Percentiles rank a stretch among this genome's conserved stretches.
Conservation (phyloP, 1,140 invertebrate genomes). For the Drosophila prosaltans region DNA sequence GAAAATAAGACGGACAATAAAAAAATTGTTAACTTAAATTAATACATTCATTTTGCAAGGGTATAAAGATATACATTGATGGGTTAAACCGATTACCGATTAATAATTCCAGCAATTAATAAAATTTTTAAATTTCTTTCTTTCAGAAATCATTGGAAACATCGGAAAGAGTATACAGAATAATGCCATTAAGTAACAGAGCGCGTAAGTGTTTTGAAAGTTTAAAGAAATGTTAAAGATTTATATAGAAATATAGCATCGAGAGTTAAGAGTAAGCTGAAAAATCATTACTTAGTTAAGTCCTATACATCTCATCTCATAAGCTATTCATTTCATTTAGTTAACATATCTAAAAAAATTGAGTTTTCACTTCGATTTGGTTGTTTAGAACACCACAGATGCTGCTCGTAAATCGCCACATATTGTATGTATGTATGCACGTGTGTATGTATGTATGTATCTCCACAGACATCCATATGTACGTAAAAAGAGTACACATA, state of each 20-base stretch:
- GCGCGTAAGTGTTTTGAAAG: conserved; percentile 52
- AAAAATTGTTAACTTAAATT: not conserved
- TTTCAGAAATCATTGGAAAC: too few species aligned
- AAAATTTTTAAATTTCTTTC: too few species aligned
- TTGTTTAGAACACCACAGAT: conserved; percentile 75
- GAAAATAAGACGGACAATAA: not conserved
- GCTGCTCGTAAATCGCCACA: conserved; percentile 69
- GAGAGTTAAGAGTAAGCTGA: conserved; percentile 2
- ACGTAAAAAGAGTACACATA: conserved; percentile 69
- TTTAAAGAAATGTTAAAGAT: conserved; percentile 9
- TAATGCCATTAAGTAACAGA: conserved; percentile 31
- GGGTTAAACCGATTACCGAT: too few species aligned
- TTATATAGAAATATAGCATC: conserved; percentile 11
- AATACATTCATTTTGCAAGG: not conserved
- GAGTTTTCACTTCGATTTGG: not conserved
- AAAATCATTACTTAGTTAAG: not conserved
- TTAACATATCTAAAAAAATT: conserved; percentile 60
- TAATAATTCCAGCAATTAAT: too few species aligned
- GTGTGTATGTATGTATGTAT: not conserved
- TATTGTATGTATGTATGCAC: not conserved
- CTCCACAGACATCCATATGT: not conserved
- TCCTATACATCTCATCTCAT: conserved; percentile 4
- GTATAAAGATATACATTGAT: not conserved
- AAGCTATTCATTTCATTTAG: conserved; percentile 31
- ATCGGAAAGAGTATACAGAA: not conserved